These are phyloP conservation scores for Aphodius granarius DNA, from an alignment of 2,888 invertebrate genomes.

Conservation along the genomic window DNA sequence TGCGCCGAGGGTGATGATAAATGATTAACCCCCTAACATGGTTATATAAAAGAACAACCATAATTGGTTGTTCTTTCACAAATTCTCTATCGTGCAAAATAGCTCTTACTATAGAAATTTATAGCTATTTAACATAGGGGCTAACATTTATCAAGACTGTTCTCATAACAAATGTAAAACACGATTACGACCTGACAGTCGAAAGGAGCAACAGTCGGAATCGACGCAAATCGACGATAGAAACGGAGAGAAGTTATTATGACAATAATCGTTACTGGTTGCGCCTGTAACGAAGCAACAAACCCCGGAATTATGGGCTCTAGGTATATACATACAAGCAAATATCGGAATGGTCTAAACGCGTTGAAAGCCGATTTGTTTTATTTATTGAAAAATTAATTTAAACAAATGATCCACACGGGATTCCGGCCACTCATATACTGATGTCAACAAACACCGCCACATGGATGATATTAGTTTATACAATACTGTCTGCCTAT, in stretches of 20 bases:
- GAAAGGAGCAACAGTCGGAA: slow-evolving; percentile 1
- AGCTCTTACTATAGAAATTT: not conserved
- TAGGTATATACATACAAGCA: not conserved
- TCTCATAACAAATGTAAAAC: not conserved
- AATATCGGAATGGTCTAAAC: not conserved
- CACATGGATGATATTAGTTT: not conserved
- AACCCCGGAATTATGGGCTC: not conserved
- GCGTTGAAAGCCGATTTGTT: not conserved
- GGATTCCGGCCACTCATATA: not conserved
- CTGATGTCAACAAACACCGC: not conserved
- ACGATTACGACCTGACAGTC: slow-evolving; percentile 6
- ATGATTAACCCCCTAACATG: not conserved
- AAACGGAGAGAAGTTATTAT: not conserved
- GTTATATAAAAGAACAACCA: not conserved
- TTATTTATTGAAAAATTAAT: not conserved
- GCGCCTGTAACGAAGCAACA: not conserved
- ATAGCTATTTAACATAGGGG: not conserved
- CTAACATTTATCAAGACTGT: not conserved
- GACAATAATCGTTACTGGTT: slow-evolving; percentile 3
- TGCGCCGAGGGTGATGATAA: not conserved
- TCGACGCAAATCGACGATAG: slow-evolving; percentile 10
- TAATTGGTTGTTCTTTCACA: no score
- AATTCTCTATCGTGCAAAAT: no score
- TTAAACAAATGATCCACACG: not conserved
- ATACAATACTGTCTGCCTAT: not conserved